phyloP scores from a whole-genome alignment of 2,888 invertebrate species.

The Watsonalla cultraria region DNA sequence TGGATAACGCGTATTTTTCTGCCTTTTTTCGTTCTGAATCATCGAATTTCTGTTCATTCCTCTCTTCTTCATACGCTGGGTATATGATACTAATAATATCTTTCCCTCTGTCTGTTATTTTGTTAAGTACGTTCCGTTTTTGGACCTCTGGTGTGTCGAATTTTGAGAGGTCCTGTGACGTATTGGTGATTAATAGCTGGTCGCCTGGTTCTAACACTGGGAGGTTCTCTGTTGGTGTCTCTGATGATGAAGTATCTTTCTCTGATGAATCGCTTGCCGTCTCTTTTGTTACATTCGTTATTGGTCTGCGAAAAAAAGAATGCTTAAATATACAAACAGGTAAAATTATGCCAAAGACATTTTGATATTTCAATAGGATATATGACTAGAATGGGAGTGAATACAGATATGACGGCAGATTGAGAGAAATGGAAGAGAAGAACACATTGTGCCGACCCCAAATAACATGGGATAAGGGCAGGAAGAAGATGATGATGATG shows the following conservation, averaged over 20 bases:
- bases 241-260: conserved; percentile 11
- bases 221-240: conserved; percentile 43
- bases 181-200: conserved; percentile 74
- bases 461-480: no score
- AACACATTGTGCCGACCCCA: no score
- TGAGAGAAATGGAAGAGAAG: no score
- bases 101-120: conserved; percentile 66
- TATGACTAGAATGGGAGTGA: no score
- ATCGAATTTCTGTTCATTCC: conserved; percentile 64
- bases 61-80: conserved; percentile 62
- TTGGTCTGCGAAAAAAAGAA: conserved; percentile 23
- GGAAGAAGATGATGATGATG: no score
- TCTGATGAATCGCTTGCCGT: conserved; percentile 14
- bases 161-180: conserved; percentile 27
- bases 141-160: conserved; percentile 49
- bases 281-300: conserved; percentile 23
- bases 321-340: no score
- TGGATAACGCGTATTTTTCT: conserved; percentile 66
- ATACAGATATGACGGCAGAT: no score
- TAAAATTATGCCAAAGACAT: no score
- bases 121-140: conserved; percentile 62
- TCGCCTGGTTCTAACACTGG: conserved; percentile 82
- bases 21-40: conserved; percentile 68
- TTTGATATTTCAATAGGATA: background rate
- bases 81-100: conserved; percentile 70